Base-by-base conservation (phyloP, 2,888 invertebrate species). In the Epiblema foenella region DNA sequence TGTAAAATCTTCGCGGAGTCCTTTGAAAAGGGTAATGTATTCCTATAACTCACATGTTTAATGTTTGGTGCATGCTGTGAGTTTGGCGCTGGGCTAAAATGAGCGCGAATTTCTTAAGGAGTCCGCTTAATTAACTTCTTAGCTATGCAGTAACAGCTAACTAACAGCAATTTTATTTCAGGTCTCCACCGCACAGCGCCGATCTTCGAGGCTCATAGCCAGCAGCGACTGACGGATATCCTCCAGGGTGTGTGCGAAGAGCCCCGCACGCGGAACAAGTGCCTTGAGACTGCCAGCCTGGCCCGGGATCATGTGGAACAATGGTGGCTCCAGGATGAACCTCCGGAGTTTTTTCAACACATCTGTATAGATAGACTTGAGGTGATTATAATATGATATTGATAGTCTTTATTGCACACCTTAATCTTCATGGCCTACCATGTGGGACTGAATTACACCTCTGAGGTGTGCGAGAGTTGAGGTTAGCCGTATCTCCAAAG, bases 301-400 rank as follows among this genome's bases (percentile, higher is more conserved):
- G 64, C 64, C 2, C 39, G 24, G 15, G 1, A 52, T 9, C 39
- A 39, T 17, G 17, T n/a, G 4, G 52, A 54, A 1, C 18, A 64
- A 7, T 64, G 64, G 64, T 64, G 20, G 64, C 3, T 20, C 20
- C 52, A 52, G 17, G 15, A 52, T 0, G 64, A 64, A 9, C 7
- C 52, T 18, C 20, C 54, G 10, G 51, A 39, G 11, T 54, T 64
- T 20, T 52, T 64, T n/a, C 37, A 54, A 7, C 39, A 52, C n/a
- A 64, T 64, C 4, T 64, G 64, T 54, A 64, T 64, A 20, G 39
- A 64, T 24, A 54, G 54, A 24, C 64, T 64, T n/a, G 52, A 54
- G 64, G 64, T 64, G 10, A 8, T 37, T 54, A 33, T 4, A 24
- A 24, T 24, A 33, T n/a, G n/a, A n/a, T n/a, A n/a, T n/a, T n/a